Evolutionary conservation across 2,113 vertebrate genomes (phyloP).

Genomic region (Catharus minimus): DNA sequence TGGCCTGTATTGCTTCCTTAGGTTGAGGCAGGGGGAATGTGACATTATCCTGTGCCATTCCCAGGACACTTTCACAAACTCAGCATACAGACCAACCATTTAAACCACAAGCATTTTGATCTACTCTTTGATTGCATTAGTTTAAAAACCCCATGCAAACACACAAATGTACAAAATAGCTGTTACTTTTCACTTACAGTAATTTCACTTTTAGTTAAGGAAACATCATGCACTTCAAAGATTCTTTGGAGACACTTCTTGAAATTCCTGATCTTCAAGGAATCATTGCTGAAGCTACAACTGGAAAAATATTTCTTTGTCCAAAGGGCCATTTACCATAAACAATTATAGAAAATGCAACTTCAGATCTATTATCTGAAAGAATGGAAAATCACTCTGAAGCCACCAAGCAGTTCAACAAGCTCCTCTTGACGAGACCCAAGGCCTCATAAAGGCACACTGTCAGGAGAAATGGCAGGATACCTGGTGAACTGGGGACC

Average conservation of each 20-base stretch:
- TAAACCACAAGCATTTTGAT: slow-evolving; percentile 19
- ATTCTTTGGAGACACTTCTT: slow-evolving; percentile 33
- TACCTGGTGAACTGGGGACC: not conserved
- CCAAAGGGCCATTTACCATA: not conserved
- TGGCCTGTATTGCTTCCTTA: not conserved
- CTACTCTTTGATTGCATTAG: not conserved
- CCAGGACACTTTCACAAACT: not conserved
- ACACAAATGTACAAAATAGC: not conserved
- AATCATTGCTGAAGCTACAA: not conserved
- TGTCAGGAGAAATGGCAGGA: not conserved
- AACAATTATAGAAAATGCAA: not conserved
- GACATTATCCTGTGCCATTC: not conserved
- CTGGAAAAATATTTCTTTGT: slow-evolving; percentile 36
- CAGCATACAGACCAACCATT: slow-evolving; percentile 1
- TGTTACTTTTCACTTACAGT: not conserved
- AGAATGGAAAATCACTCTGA: not conserved
- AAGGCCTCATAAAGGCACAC: not conserved
- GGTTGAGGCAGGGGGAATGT: not conserved
- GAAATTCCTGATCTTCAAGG: slow-evolving; percentile 38
- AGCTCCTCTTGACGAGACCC: not conserved
- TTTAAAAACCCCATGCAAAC: not conserved
- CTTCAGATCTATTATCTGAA: not conserved
- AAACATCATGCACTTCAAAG: slow-evolving; percentile 46
- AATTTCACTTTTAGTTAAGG: slow-evolving; percentile 40
- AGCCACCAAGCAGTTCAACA: not conserved